These are phyloP conservation scores for Dicrostonyx torquatus DNA, from an alignment of 2,797 vertebrate genomes.

Conservation along the genomic window DNA sequence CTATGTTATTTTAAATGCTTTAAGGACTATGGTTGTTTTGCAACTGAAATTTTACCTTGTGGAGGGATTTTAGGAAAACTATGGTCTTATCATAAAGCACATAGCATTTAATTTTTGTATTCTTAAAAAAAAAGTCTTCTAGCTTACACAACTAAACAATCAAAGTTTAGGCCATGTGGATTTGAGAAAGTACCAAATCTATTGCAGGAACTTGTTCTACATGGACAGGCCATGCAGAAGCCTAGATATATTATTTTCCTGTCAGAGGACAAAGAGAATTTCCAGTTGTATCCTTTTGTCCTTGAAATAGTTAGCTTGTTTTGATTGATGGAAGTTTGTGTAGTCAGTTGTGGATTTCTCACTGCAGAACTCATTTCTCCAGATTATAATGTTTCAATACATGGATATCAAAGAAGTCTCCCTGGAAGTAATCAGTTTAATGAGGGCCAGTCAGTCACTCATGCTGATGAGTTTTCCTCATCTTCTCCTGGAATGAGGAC, in stretches of 20 bases:
- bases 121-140: background rate
- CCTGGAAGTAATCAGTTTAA: slow-evolving; percentile 71
- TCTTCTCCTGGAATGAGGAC: slow-evolving; percentile 62
- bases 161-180: background rate
- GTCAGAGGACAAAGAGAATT: slow-evolving; percentile 60
- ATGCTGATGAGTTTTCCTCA: slow-evolving; percentile 73
- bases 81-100: background rate
- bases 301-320: slow-evolving; percentile 74
- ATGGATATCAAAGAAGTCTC: slow-evolving; percentile 64
- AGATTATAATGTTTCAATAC: slow-evolving; percentile 64
- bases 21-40: slow-evolving; percentile 57
- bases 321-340: slow-evolving; percentile 69
- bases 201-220: background rate
- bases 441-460: slow-evolving; percentile 58
- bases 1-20: slow-evolving; percentile 34
- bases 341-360: slow-evolving; percentile 76
- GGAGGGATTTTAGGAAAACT: background rate
- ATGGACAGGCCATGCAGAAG: background rate
- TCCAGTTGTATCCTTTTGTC: slow-evolving; percentile 69
- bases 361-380: slow-evolving; percentile 70
- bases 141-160: background rate
- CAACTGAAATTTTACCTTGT: slow-evolving; percentile 26
- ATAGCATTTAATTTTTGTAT: background rate
- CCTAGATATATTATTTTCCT: slow-evolving; percentile 64
- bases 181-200: background rate